These are phyloP conservation scores for Cladorhizidae sp. DNA, from an alignment of 37 sponge, comb jelly and placozoan genomes.

Conservation along the genomic window DNA sequence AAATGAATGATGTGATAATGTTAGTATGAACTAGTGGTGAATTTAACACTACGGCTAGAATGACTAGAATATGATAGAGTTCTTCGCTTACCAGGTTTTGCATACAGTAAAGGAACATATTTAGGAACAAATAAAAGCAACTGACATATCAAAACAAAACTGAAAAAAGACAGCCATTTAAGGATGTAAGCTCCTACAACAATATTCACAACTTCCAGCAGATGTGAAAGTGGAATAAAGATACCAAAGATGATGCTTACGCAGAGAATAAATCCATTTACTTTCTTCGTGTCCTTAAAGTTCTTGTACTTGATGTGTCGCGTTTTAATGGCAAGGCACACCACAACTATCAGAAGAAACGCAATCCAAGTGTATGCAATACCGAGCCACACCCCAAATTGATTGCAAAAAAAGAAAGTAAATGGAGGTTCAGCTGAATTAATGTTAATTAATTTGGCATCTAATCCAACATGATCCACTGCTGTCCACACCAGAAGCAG, in stretches of 20 bases:
- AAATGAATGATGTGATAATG: too few relatives aligned
- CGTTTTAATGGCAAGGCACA: conserved; percentile 43
- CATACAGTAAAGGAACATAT: conserved; percentile 13
- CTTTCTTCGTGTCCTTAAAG: conserved; percentile 62
- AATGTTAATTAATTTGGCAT: not conserved
- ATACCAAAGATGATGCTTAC: not conserved
- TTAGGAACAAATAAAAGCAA: conserved; percentile 18
- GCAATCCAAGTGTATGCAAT: not conserved
- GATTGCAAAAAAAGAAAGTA: not conserved
- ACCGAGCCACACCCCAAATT: not conserved
- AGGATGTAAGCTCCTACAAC: not conserved
- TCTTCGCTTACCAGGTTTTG: too few relatives aligned
- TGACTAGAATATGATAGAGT: too few relatives aligned
- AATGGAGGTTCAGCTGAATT: conserved; percentile 8
- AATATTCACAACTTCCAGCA: not conserved
- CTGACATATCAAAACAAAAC: conserved; percentile 13
- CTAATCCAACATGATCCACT: not conserved
- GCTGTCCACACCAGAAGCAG: conserved; percentile 22
- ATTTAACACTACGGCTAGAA: too few relatives aligned
- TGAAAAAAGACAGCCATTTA: not conserved
- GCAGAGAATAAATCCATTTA: conserved; percentile 17
- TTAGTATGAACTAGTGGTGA: too few relatives aligned
- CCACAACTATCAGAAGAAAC: not conserved
- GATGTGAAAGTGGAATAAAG: not conserved
- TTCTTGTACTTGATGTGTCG: conserved; percentile 19